A percentile compares a stretch with the other conserved stretches of the same genome.
phyloP scores from a whole-genome alignment of 2,888 invertebrate species.

The Cetonia aurata region DNA sequence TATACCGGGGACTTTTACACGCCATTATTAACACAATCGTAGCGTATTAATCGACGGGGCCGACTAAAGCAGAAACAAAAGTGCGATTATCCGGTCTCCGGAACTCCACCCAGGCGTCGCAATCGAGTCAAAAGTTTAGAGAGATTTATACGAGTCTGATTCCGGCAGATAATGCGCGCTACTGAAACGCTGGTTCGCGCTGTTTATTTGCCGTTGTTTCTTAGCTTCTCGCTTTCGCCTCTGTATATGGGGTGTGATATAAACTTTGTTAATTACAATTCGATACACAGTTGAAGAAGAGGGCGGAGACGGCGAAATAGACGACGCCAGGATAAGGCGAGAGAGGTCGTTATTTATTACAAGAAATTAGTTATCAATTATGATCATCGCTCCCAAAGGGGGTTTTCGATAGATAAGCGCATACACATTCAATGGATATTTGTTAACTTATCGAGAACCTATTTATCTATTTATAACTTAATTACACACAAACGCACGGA shows the following conservation, averaged over 20 bases:
- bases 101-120: constrained; percentile 51
- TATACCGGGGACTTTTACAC: constrained; percentile 23
- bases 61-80: constrained; percentile 75
- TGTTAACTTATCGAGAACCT: not conserved
- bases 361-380: constrained; percentile 31
- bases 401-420: not conserved
- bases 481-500: too few species aligned
- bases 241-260: constrained; percentile 30
- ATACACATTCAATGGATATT: not conserved
- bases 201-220: constrained; percentile 32
- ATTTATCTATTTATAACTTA: too few species aligned
- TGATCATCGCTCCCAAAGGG: not conserved
- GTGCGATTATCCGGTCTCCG: constrained; percentile 71
- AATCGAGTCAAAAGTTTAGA: constrained; percentile 59
- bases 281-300: constrained; percentile 44
- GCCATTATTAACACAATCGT: constrained; percentile 68
- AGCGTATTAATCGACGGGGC: constrained; percentile 75
- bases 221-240: constrained; percentile 28
- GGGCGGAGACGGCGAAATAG: constrained; percentile 15
- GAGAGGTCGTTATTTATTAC: constrained; percentile 12
- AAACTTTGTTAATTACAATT: constrained; percentile 49
- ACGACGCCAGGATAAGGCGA: constrained; percentile 12
- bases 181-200: too few species aligned
- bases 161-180: constrained; percentile 53
- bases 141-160: constrained; percentile 59